Percentiles rank a stretch among this genome's conserved stretches.
These are phyloP conservation scores for Halichoeres trimaculatus DNA, from an alignment of 2,113 vertebrate species.

Conservation along the genomic window DNA sequence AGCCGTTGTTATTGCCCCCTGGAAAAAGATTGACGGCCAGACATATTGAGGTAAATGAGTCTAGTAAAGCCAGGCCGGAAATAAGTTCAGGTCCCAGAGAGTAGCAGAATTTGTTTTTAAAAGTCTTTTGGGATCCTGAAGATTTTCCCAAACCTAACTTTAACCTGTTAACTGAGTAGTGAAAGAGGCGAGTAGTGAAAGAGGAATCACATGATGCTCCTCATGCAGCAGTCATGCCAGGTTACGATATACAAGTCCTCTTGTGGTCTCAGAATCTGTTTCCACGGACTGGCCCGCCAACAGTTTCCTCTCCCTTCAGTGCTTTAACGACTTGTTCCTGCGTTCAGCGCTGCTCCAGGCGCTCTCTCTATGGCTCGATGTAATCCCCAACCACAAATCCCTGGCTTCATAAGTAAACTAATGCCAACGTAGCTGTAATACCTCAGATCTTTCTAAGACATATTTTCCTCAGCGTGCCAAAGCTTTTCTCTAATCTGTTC, in stretches of 20 bases:
- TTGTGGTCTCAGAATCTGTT: constrained; percentile 15
- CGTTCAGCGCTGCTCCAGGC: constrained; percentile 10
- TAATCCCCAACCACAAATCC: constrained; percentile 52
- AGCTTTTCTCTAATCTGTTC: constrained; percentile 25
- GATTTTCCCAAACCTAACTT: not conserved
- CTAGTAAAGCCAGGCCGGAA: too few species aligned
- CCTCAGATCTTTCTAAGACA: constrained; percentile 7
- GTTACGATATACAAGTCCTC: not conserved
- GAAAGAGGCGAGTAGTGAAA: too few species aligned
- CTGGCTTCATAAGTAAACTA: constrained; percentile 7
- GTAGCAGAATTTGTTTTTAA: too few species aligned
- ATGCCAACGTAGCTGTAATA: constrained; percentile 1
- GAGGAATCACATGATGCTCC: too few species aligned
- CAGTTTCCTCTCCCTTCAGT: not conserved
- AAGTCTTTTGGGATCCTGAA: not conserved
- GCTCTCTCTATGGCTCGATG: constrained; percentile 37
- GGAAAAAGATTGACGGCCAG: too few species aligned
- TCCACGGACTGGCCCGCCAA: not conserved
- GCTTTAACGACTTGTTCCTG: constrained; percentile 15
- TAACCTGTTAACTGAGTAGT: not conserved
- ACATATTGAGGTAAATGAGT: too few species aligned
- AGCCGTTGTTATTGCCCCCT: too few species aligned
- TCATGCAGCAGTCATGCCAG: not conserved
- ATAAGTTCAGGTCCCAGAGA: too few species aligned
- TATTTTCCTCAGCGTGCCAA: not conserved